phyloP scores from a whole-genome alignment of 2,888 invertebrate genomes.

The Parelbella ahira region DNA sequence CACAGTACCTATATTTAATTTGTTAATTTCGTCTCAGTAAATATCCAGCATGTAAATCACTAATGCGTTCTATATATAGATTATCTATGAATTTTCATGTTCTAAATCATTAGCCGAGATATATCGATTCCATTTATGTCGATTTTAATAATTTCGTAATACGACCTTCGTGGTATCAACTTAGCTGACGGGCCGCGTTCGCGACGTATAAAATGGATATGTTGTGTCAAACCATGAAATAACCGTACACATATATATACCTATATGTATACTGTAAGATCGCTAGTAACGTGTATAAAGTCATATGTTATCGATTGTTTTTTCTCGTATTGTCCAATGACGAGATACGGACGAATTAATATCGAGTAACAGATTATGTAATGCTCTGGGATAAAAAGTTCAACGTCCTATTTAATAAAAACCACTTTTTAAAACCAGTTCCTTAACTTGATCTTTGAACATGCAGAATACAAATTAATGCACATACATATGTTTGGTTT shows the following conservation, averaged over 20 bases:
- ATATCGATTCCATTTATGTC: slow-evolving; percentile 29
- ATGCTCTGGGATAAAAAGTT: slow-evolving; percentile 63
- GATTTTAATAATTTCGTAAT: slow-evolving; percentile 28
- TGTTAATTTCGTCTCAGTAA: too few species aligned
- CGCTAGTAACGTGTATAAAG: too few species aligned
- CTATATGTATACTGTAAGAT: too few species aligned
- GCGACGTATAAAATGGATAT: too few species aligned
- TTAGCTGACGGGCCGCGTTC: neutral
- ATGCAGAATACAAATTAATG: slow-evolving; percentile 43
- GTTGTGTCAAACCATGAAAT: too few species aligned
- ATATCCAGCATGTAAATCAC: slow-evolving; percentile 10
- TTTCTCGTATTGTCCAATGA: too few species aligned
- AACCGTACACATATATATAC: too few species aligned
- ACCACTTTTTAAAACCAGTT: slow-evolving; percentile 72
- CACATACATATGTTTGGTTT: slow-evolving; percentile 26
- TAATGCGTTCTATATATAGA: slow-evolving; percentile 5
- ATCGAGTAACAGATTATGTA: slow-evolving; percentile 53
- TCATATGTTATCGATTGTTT: too few species aligned
- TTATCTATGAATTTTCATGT: slow-evolving; percentile 17
- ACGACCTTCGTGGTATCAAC: slow-evolving; percentile 22
- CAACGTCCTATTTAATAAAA: slow-evolving; percentile 68
- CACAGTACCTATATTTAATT: too few species aligned
- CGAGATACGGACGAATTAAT: slow-evolving; percentile 56
- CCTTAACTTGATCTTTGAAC: slow-evolving; percentile 50
- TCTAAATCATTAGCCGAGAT: slow-evolving; percentile 26